A percentile compares a stretch with the other conserved stretches of the same genome.
phyloP scores from a whole-genome alignment of 92 coral and sea anemone species.

The Palythoa caribaeorum region DNA sequence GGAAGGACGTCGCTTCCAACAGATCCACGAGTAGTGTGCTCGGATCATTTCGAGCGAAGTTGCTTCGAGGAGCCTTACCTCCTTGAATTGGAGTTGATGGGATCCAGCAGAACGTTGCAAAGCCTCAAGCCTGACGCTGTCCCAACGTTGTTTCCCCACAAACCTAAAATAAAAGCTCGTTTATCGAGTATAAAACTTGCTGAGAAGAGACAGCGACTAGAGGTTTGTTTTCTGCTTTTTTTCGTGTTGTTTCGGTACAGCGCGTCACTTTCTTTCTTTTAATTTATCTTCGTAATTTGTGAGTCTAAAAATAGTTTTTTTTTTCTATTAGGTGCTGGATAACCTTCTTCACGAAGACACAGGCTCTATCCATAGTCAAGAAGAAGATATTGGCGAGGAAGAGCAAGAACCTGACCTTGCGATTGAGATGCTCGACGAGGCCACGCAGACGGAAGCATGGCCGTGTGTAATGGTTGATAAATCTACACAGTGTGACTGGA shows the following conservation, averaged over 20 bases:
- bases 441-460: too few species aligned
- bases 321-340: neutral
- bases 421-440: too few species aligned
- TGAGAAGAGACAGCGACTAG: neutral
- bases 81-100: neutral
- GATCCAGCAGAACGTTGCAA: neutral
- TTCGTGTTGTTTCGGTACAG: too few species aligned
- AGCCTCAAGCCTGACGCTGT: neutral
- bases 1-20: neutral
- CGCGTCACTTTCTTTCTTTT: too few species aligned
- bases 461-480: too few species aligned
- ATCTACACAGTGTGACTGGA: too few species aligned
- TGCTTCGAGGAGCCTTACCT: neutral
- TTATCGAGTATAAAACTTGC: neutral
- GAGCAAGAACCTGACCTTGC: too few species aligned
- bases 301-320: too few species aligned
- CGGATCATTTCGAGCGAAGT: neutral
- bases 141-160: neutral
- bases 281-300: too few species aligned
- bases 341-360: neutral
- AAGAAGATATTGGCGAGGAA: neutral
- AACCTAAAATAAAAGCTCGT: neutral
- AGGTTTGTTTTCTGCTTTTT: too few species aligned
- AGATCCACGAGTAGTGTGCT: neutral
- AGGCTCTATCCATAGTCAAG: neutral